These are phyloP conservation scores for Artemisiospiza belli DNA, from an alignment of 2,113 vertebrate genomes.

Conservation along the genomic window DNA sequence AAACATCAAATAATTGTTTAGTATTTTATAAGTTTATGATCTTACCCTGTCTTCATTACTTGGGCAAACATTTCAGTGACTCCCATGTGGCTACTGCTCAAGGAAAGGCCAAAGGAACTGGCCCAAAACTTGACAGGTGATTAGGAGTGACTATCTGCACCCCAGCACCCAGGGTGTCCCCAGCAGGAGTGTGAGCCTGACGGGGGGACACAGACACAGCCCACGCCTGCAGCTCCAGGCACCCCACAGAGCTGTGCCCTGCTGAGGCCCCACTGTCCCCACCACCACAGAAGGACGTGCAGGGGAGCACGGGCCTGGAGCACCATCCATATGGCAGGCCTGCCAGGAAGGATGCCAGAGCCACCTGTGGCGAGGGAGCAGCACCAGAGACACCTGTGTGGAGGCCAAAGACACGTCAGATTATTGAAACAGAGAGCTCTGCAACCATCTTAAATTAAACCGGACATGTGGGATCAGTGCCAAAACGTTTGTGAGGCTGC, in stretches of 20 bases:
- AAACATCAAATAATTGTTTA: neutral
- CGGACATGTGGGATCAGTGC: rapidly evolving
- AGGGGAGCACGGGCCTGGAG: neutral
- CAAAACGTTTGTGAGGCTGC: neutral
- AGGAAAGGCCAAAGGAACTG: neutral
- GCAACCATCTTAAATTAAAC: neutral
- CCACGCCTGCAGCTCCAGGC: neutral
- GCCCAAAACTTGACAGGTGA: neutral
- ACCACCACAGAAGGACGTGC: neutral
- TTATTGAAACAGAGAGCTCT: neutral
- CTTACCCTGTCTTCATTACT: neutral
- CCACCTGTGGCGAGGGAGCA: neutral
- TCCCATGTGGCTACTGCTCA: neutral
- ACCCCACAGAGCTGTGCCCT: rapidly evolving
- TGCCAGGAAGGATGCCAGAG: neutral
- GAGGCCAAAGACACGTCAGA: neutral
- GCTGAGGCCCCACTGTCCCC: neutral
- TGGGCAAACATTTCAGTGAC: neutral
- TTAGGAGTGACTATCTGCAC: neutral
- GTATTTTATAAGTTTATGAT: neutral
- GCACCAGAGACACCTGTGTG: neutral
- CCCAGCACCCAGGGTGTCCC: neutral
- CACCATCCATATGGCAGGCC: rapidly evolving
- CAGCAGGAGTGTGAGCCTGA: neutral
- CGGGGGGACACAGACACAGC: rapidly evolving